Conservation (phyloP, 2,888 invertebrate species). For the Osmoderma eremita region DNA sequence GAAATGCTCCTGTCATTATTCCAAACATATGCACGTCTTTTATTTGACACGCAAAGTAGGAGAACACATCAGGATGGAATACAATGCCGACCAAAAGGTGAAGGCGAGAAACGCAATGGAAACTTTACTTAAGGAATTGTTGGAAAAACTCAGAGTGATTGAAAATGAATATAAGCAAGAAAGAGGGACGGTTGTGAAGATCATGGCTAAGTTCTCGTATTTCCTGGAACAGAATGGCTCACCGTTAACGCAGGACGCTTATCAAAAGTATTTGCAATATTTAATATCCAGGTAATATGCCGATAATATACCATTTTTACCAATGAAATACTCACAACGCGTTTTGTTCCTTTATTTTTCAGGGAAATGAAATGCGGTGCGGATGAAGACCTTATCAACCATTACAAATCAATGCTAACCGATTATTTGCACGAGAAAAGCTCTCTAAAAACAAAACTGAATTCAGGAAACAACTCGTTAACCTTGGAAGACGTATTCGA, state of each 20-base stretch:
- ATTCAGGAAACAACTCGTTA: constrained; percentile 33
- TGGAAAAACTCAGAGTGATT: constrained; percentile 46
- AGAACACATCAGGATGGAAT: constrained; percentile 48
- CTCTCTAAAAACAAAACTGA: constrained; percentile 46
- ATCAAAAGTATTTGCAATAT: constrained; percentile 54
- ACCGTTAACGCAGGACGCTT: constrained; percentile 54
- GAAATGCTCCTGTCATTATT: constrained; percentile 54
- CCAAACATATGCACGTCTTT: constrained; percentile 56
- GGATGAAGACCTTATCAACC: constrained; percentile 47
- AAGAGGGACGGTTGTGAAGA: constrained; percentile 48
- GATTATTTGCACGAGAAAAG: constrained; percentile 53
- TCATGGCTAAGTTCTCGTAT: constrained; percentile 54
- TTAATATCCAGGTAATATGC: constrained; percentile 52
- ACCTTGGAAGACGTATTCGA: constrained; percentile 50
- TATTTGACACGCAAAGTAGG: constrained; percentile 53
- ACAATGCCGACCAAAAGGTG: constrained; percentile 37
- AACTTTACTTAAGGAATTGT: constrained; percentile 45
- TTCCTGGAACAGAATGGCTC: constrained; percentile 55
- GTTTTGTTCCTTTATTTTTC: constrained; percentile 24
- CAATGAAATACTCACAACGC: not conserved
- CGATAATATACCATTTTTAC: constrained; percentile 4
- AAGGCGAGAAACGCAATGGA: constrained; percentile 30
- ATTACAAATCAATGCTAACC: constrained; percentile 49
- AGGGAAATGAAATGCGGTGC: constrained; percentile 52
- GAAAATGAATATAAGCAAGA: constrained; percentile 47